A percentile compares a stretch with the other conserved stretches of the same genome.
phyloP scores from a whole-genome alignment of 2,797 vertebrate species.

The Acropternis orthonyx region DNA sequence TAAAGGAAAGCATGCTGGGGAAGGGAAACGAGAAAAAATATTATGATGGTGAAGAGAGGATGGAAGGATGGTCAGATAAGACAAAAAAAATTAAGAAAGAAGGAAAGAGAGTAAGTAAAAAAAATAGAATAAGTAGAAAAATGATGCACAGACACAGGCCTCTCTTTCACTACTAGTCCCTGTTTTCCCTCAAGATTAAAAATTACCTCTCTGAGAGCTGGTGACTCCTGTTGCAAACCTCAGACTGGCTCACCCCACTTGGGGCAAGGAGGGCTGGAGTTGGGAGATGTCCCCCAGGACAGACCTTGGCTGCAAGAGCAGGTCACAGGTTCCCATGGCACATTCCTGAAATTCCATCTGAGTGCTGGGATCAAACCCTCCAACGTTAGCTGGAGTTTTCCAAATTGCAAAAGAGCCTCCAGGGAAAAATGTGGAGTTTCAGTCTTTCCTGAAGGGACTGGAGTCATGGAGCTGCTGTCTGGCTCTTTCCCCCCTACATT shows the following conservation, averaged over 20 bases:
- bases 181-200: background rate
- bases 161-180: background rate
- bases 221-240: background rate
- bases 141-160: rapidly evolving
- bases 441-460: background rate
- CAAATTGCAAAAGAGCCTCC: background rate
- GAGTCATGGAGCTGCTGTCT: rapidly evolving
- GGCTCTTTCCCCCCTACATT: background rate
- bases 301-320: background rate
- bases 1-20: background rate
- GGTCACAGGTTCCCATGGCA: background rate
- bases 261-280: background rate
- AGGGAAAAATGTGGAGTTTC: rapidly evolving
- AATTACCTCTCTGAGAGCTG: background rate
- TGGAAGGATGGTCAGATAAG: background rate
- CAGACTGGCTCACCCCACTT: rapidly evolving
- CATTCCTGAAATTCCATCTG: background rate
- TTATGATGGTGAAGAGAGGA: background rate
- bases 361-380: background rate
- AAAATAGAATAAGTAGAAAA: background rate
- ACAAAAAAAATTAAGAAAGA: background rate
- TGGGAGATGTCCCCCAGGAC: rapidly evolving
- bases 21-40: background rate
- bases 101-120: background rate
- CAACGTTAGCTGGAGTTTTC: background rate